Percentiles rank a stretch among this genome's conserved stretches.
Evolutionary conservation across 2,113 vertebrate genomes (phyloP).

Genomic region (Dolichotis patagonum): DNA sequence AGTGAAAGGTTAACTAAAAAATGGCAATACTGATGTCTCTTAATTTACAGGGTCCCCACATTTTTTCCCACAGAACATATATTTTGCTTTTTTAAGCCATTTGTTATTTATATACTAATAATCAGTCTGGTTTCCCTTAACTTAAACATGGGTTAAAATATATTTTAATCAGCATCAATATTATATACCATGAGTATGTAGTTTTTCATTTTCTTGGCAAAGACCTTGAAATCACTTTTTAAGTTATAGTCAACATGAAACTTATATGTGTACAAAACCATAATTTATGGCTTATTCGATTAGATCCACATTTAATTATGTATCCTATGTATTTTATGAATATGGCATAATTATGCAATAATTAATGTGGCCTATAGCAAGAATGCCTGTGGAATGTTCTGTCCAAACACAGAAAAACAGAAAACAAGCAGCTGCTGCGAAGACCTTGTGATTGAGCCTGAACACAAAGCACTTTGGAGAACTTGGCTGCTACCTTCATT

Average conservation of each 20-base stretch:
- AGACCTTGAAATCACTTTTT: conserved; percentile 37
- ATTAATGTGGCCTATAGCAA: conserved; percentile 67
- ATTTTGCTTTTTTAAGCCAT: conserved; percentile 72
- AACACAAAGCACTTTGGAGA: conserved; percentile 46
- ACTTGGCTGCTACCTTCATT: neutral
- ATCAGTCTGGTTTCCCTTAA: conserved; percentile 71
- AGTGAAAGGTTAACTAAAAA: conserved; percentile 47
- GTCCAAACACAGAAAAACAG: conserved; percentile 69
- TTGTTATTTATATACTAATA: conserved; percentile 67
- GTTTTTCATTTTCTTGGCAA: conserved; percentile 75
- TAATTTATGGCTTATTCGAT: conserved; percentile 60
- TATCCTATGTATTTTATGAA: conserved; percentile 18
- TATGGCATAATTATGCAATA: conserved; percentile 48
- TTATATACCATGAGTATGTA: conserved; percentile 32
- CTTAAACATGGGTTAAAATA: conserved; percentile 79
- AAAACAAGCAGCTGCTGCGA: conserved; percentile 71
- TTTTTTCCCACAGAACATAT: conserved; percentile 63
- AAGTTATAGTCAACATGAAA: conserved; percentile 67
- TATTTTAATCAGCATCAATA: conserved; percentile 73
- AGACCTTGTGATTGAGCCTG: conserved; percentile 4
- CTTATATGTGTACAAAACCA: conserved; percentile 26
- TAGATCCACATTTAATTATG: conserved; percentile 61
- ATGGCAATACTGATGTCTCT: conserved; percentile 53
- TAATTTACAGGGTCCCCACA: conserved; percentile 70
- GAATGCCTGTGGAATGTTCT: conserved; percentile 63